A percentile compares a stretch with the other conserved stretches of the same genome.
Conservation (phyloP, 2,797 vertebrate genomes). For the Atherinosoma microstoma region DNA sequence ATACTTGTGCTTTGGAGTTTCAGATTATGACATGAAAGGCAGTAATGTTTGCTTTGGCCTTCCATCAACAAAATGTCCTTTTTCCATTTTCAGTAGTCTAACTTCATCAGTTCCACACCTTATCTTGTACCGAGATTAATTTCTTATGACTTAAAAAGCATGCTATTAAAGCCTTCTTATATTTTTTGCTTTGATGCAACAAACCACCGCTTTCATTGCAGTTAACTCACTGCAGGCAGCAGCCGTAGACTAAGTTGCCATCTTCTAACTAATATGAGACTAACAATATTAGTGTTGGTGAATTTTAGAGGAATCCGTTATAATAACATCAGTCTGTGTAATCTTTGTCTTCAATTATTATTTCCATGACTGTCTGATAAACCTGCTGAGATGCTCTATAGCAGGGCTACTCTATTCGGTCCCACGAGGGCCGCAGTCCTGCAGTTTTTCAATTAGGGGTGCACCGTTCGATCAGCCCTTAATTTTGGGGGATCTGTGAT, state of each 20-base stretch:
- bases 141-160: conserved; percentile 33
- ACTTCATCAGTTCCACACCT: conserved; percentile 22
- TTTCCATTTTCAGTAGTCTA: conserved; percentile 8
- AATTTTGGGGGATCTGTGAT: too few relatives aligned
- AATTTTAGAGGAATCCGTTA: neutral
- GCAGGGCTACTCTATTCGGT: neutral
- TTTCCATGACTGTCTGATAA: neutral
- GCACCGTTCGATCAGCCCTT: too few relatives aligned
- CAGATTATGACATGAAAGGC: conserved; percentile 23
- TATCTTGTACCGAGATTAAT: conserved; percentile 2
- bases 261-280: conserved; percentile 8
- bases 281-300: conserved; percentile 12
- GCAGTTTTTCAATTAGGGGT: neutral
- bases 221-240: conserved; percentile 5
- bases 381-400: neutral
- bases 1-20: conserved; percentile 12
- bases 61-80: conserved; percentile 24
- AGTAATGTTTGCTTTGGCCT: neutral
- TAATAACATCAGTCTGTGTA: neutral
- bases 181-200: conserved; percentile 18
- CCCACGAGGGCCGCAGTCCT: neutral
- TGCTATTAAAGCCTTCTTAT: conserved; percentile 29
- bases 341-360: neutral
- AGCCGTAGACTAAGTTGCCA: neutral
- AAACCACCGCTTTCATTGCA: conserved; percentile 7